phyloP scores from a whole-genome alignment of 2,113 vertebrate species.

The Tamias sibiricus region DNA sequence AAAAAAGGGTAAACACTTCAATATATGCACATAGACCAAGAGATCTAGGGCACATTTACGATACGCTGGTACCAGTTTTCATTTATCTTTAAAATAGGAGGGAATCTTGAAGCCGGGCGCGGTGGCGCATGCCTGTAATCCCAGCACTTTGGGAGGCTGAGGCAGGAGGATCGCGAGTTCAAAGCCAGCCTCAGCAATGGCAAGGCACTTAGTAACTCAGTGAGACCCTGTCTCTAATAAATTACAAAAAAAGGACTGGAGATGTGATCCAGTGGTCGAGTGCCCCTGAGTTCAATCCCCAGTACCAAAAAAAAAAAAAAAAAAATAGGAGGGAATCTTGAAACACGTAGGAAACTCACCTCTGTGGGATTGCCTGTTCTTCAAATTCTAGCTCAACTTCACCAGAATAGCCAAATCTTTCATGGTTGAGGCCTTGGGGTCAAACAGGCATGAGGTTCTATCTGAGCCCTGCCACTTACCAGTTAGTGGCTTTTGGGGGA shows the following conservation, averaged over 20 bases:
- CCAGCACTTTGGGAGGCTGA: too few relatives aligned
- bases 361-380: neutral
- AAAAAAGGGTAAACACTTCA: neutral
- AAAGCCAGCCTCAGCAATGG: too few relatives aligned
- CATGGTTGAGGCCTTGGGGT: neutral
- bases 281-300: too few relatives aligned
- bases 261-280: too few relatives aligned
- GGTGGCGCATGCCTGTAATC: too few relatives aligned
- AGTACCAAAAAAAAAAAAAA: too few relatives aligned
- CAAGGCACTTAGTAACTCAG: too few relatives aligned
- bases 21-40: neutral
- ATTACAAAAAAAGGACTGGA: too few relatives aligned
- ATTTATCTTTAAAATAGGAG: neutral
- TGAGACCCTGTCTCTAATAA: too few relatives aligned
- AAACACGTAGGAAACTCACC: neutral
- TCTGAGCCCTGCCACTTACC: neutral
- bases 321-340: neutral
- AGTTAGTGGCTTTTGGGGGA: neutral
- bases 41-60: neutral
- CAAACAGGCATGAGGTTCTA: neutral
- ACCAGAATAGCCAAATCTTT: neutral
- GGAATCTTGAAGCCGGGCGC: conserved; percentile 14
- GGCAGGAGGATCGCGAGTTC: too few relatives aligned
- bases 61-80: neutral
- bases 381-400: neutral